Evolutionary conservation across 2,888 invertebrate species (phyloP).

Genomic region (Selenia dentaria): DNA sequence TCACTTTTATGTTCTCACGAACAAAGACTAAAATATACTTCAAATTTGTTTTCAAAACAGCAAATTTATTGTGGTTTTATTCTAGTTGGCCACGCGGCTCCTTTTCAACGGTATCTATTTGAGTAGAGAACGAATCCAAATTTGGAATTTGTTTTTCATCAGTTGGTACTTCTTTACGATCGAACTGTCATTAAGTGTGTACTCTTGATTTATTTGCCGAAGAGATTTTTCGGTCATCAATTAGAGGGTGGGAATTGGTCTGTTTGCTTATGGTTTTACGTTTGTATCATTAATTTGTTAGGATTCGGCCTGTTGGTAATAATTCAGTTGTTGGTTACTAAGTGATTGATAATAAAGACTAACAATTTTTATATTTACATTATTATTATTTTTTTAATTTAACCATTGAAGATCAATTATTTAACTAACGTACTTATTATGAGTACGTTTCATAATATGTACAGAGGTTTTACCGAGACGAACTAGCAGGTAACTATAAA

Average conservation of each 20-base stretch:
- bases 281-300: conserved; percentile 41
- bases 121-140: conserved; percentile 73
- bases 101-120: conserved; percentile 81
- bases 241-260: conserved; percentile 54
- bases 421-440: too few relatives aligned
- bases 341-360: too few relatives aligned
- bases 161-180: conserved; percentile 66
- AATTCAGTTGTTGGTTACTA: background rate
- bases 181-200: conserved; percentile 73
- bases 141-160: conserved; percentile 80
- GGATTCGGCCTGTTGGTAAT: too few relatives aligned
- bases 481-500: too few relatives aligned
- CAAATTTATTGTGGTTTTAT: conserved; percentile 31
- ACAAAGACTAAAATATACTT: conserved; percentile 30
- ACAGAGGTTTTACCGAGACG: too few relatives aligned
- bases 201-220: conserved; percentile 71
- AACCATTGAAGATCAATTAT: too few relatives aligned
- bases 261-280: conserved; percentile 55
- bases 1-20: background rate
- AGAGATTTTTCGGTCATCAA: conserved; percentile 64
- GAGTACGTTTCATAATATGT: too few relatives aligned
- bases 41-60: conserved; percentile 8
- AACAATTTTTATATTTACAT: too few relatives aligned
- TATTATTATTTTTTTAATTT: too few relatives aligned
- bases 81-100: conserved; percentile 70